phyloP scores from a whole-genome alignment of 2,888 invertebrate species.

The Lithophane semibrunnea region DNA sequence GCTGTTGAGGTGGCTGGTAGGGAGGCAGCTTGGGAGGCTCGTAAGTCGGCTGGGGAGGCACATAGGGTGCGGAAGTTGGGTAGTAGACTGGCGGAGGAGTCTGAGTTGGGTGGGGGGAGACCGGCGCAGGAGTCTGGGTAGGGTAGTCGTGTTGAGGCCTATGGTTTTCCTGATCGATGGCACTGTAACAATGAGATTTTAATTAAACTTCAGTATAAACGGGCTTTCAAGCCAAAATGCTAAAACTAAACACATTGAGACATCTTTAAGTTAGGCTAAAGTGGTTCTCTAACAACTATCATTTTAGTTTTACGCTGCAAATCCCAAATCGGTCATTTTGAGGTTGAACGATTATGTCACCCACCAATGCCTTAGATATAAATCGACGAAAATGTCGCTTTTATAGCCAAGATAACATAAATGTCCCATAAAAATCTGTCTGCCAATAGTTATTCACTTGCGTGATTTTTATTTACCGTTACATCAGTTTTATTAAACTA shows the following conservation, averaged over 20 bases:
- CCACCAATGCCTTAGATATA: constrained; percentile 24
- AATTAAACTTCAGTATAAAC: background rate
- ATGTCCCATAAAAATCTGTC: constrained; percentile 49
- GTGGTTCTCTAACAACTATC: background rate
- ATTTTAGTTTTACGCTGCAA: constrained; percentile 21
- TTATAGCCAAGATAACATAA: constrained; percentile 46
- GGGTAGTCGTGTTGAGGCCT: constrained; percentile 46
- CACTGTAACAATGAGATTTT: constrained; percentile 51
- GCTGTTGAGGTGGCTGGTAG: constrained; percentile 56
- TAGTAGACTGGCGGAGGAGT: constrained; percentile 69
- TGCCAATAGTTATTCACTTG: constrained; percentile 33
- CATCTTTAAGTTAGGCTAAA: background rate
- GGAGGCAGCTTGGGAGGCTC: constrained; percentile 47
- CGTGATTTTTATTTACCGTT: constrained; percentile 47
- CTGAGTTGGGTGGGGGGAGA: constrained; percentile 28
- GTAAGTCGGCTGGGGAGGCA: constrained; percentile 65
- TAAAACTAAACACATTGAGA: background rate
- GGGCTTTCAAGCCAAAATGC: background rate
- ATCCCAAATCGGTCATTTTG: constrained; percentile 42
- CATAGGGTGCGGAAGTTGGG: constrained; percentile 79
- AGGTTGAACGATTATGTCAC: constrained; percentile 49
- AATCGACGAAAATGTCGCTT: constrained; percentile 29
- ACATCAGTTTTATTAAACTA: constrained; percentile 27
- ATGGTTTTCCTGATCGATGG: background rate
- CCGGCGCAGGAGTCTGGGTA: constrained; percentile 68